Base-by-base conservation (phyloP, 2,888 invertebrate genomes). In the Leptopterna dolabrata region DNA sequence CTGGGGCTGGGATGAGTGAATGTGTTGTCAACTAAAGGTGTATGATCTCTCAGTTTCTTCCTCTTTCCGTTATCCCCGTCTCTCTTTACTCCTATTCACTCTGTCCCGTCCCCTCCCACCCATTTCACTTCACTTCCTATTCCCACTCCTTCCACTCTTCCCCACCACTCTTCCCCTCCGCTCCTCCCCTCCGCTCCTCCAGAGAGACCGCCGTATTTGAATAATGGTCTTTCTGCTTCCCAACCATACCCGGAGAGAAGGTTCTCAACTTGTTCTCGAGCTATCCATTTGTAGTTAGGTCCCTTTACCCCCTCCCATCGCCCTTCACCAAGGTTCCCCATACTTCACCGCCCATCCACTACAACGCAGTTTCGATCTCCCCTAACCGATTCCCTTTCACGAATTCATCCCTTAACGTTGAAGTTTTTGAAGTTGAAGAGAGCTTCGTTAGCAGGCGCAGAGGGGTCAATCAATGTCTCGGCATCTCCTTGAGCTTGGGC, bases 141-240 rank as follows among this genome's bases (percentile, higher is more conserved):
- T 13, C 73, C 73, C 29, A n/a, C 80, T 80, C 27, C n/a, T 41
- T 3, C 76, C 76, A 24, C 16, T 36, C 36, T 7, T 7, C 7
- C 36, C 7, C 36, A 36, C 36, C 36, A 36, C 4, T 36, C 36
- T 36, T 36, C 36, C 2, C 36, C 4, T 16, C 29, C 19, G 71
- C 36, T 76, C 27, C 45, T 30, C n/a, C 30, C 78, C 81, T 55
- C 29, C 78, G 7, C 19, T 81, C n/a, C 29, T 11, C 3, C 14
- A 41, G 76, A 19, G 24, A 45, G 55, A 81, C 81, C 81, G 11
- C 81, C 81, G 81, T 81, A 81, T 81, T 81, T 81, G 81, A 81
- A 81, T 81, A 81, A 81, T 81, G 81, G 81, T 81, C 81, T 81
- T 81, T 81, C 81, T 81, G 51, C 55, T 63, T 51, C 47, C 16